Evolutionary conservation across 1,140 invertebrate genomes (phyloP), one percentile per base, ranked within the genome.

Genomic region (Tetragonula clypearis): DNA sequence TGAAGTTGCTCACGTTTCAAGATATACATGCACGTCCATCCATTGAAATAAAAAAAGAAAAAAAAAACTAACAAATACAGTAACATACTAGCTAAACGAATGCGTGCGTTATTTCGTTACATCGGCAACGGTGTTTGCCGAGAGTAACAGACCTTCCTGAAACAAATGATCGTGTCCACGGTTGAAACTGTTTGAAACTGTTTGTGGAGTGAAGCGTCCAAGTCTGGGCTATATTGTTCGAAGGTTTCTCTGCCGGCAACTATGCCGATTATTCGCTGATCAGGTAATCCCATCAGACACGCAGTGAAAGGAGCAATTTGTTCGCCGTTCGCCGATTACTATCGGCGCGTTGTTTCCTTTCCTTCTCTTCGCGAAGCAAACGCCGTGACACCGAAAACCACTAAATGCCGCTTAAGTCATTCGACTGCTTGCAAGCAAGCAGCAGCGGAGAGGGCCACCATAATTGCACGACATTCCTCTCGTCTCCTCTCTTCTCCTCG

Each of bases 391-490:
- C 78, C 88, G 88, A 90, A 90, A 90, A 89, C 88, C 88, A 89
- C 88, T 89, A 90, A 90, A 90, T 85, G 88, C 88, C 88, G 88
- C 88, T 90, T 90, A 90, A 90, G 88, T 90, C 88, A 87, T 90
- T 87, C 76, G 86, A 85, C 71, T 49, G 41, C 41, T 86, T 87
- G 76, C 79, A 77, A 90, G 76, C 79, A 77, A 90, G 86, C 85
- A 69, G 82, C 82, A 35, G 76, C 76, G 82, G 2, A 35, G 77
- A 74, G 88, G 87, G 82, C 88, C 87, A 86, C 87, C 81, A 86
- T 90, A 90, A 90, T 90, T 90, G 89, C 88, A 90, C 89, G 89
- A 87, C 89, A 90, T 90, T 90, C 89, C 89, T 85, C 82, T 49
- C 41, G 41, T 41, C 41, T 90, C 88, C 88, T 85, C 82, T 41